Evolutionary conservation across 2,113 vertebrate genomes (phyloP).

Genomic region (Grus americana): DNA sequence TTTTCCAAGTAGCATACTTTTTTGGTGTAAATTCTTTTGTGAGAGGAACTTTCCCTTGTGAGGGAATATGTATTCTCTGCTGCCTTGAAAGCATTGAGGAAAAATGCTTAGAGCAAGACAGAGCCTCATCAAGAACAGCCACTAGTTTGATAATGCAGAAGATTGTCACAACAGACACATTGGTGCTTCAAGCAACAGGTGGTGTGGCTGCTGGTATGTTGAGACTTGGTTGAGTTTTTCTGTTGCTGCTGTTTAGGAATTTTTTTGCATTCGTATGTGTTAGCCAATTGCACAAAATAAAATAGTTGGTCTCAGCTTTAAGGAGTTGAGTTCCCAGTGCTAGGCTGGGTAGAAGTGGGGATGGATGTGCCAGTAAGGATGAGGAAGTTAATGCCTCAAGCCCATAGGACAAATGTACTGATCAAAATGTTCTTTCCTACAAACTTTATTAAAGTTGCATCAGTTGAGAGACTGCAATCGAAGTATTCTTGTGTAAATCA

Average conservation of each 20-base stretch:
- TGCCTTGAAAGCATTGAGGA: neutral
- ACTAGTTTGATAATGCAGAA: neutral
- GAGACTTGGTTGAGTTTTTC: neutral
- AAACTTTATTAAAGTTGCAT: neutral
- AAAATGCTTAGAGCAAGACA: neutral
- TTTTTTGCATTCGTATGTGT: neutral
- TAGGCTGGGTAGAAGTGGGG: neutral
- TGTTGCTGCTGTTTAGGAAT: neutral
- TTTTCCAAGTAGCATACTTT: neutral
- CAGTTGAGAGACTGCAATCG: accelerated
- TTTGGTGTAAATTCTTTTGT: neutral
- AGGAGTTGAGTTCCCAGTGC: neutral
- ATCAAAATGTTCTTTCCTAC: neutral
- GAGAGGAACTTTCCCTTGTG: neutral
- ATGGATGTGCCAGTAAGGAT: neutral
- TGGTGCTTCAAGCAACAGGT: neutral
- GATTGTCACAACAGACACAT: neutral
- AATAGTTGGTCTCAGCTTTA: neutral
- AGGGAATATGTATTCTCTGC: neutral
- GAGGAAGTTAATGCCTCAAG: neutral
- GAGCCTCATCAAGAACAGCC: neutral
- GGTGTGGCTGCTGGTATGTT: neutral
- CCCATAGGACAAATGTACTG: neutral
- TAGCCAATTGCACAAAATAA: neutral
- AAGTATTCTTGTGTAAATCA: neutral